Evolutionary conservation across 2,888 invertebrate genomes (phyloP).

Genomic region (Lampropteryx suffumata): DNA sequence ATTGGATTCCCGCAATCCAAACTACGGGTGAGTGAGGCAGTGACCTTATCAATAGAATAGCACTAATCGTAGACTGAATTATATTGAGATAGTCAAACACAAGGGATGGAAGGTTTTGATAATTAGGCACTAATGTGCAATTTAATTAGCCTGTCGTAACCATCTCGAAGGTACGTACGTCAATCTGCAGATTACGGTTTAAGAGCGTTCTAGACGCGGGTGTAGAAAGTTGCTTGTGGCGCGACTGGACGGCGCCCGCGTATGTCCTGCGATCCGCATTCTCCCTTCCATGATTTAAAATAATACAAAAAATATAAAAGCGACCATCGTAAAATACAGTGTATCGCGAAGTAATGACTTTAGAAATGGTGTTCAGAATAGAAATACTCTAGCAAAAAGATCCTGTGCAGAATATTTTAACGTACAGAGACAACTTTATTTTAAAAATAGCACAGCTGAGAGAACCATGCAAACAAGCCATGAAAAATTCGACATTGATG

Average conservation of each 20-base stretch:
- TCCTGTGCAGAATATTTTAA: slow-evolving; percentile 10
- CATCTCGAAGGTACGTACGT: slow-evolving; percentile 75
- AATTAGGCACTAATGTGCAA: slow-evolving; percentile 64
- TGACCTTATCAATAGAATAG: slow-evolving; percentile 13
- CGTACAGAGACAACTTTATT: neutral
- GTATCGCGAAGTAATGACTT: slow-evolving; percentile 55
- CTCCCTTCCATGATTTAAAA: slow-evolving; percentile 71
- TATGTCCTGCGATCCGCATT: slow-evolving; percentile 79
- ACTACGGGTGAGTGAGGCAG: slow-evolving; percentile 8
- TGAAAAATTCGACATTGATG: slow-evolving; percentile 26
- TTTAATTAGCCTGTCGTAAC: slow-evolving; percentile 77
- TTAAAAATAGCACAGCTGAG: neutral
- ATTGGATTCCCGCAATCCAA: no score
- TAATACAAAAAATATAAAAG: slow-evolving; percentile 64
- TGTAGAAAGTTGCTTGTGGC: slow-evolving; percentile 82
- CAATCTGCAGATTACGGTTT: slow-evolving; percentile 80
- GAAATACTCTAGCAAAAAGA: slow-evolving; percentile 39
- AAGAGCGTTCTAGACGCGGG: slow-evolving; percentile 78
- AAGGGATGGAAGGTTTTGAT: slow-evolving; percentile 42
- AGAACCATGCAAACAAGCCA: slow-evolving; percentile 20
- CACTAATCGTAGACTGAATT: no score
- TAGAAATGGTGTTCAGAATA: slow-evolving; percentile 57
- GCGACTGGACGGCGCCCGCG: slow-evolving; percentile 78
- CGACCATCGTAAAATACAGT: slow-evolving; percentile 66
- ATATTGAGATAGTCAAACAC: slow-evolving; percentile 38